These are phyloP conservation scores for Burhinus oedicnemus DNA, from an alignment of 2,113 vertebrate species.

Conservation along the genomic window DNA sequence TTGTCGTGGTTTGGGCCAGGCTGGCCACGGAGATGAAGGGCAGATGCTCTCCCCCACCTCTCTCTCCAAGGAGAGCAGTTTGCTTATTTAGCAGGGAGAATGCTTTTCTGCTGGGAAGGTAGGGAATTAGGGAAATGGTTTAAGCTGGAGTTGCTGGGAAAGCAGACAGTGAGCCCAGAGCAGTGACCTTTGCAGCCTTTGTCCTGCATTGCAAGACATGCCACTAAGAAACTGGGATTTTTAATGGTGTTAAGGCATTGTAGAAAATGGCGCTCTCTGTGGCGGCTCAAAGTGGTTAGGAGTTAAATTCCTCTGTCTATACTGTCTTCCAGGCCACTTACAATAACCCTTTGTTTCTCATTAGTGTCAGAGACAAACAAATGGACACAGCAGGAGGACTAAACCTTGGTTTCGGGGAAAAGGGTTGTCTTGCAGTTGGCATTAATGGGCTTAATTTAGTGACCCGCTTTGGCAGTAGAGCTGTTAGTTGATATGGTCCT, in stretches of 20 bases:
- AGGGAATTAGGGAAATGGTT: background rate
- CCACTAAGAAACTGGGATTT: background rate
- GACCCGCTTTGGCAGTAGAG: background rate
- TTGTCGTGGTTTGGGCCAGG: no score
- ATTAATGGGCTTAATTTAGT: background rate
- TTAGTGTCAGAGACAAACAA: background rate
- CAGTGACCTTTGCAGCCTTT: background rate
- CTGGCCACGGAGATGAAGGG: no score
- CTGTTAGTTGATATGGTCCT: background rate
- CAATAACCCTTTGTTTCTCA: background rate
- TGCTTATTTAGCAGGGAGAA: background rate
- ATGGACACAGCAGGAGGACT: background rate
- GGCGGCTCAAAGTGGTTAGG: background rate
- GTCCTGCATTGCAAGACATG: rapidly evolving
- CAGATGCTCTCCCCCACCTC: no score
- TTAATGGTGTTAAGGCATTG: background rate
- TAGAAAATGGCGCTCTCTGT: background rate
- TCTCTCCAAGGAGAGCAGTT: background rate
- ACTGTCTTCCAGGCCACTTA: background rate
- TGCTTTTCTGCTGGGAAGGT: background rate
- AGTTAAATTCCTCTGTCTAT: background rate
- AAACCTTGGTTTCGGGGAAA: background rate
- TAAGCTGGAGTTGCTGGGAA: background rate
- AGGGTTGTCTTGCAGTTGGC: background rate
- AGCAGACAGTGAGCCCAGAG: background rate